Evolutionary conservation across 2,113 vertebrate genomes (phyloP).

Genomic region (Dicerorhinus sumatrensis): DNA sequence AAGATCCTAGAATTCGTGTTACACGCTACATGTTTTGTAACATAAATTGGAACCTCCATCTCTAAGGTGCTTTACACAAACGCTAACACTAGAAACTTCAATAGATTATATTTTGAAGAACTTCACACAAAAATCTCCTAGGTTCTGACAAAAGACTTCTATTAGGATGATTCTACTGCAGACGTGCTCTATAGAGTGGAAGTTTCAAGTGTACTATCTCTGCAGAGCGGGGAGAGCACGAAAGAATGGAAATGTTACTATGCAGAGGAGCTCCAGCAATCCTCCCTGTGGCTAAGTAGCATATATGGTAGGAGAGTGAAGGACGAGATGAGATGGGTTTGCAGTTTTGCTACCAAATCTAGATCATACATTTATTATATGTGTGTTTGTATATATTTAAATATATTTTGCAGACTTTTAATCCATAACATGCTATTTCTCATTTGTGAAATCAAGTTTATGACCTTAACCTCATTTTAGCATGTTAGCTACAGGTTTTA

Average conservation of each 20-base stretch:
- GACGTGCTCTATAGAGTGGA: neutral
- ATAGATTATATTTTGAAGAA: neutral
- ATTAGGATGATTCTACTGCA: neutral
- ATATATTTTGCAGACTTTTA: neutral
- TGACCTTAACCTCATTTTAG: neutral
- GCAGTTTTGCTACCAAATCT: neutral
- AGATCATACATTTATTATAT: neutral
- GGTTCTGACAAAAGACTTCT: neutral
- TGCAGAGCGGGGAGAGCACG: neutral
- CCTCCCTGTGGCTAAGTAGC: neutral
- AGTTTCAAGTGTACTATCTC: neutral
- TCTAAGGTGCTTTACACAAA: neutral
- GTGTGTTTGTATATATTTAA: neutral
- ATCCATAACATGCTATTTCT: neutral
- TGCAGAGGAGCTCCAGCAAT: neutral
- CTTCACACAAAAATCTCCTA: neutral
- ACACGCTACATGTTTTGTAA: neutral
- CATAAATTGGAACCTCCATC: neutral
- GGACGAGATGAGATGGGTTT: neutral
- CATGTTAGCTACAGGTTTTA: neutral
- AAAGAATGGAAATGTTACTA: neutral
- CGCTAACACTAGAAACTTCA: neutral
- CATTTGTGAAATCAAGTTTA: conserved; percentile 21
- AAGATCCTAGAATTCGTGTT: neutral
- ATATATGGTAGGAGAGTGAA: neutral